A percentile compares a stretch with the other conserved stretches of the same genome.
These are phyloP conservation scores for Amblyjoppa fuscipennis DNA, from an alignment of 2,888 invertebrate genomes.

Conservation along the genomic window DNA sequence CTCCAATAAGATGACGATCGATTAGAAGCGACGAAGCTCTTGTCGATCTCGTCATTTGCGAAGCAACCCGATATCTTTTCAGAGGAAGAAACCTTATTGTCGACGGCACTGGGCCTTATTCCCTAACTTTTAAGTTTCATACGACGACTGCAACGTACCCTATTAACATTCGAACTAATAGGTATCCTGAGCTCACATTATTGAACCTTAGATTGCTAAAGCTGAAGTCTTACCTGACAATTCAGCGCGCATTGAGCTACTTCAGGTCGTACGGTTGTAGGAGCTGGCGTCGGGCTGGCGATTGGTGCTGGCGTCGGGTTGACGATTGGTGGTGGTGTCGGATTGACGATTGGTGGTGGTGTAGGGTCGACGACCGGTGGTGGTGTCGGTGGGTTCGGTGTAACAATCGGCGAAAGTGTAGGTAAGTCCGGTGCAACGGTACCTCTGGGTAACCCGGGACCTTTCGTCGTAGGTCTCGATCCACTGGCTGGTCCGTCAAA, in stretches of 20 bases:
- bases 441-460: neutral
- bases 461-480: neutral
- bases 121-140: too few relatives aligned
- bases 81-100: too few relatives aligned
- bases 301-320: constrained; percentile 8
- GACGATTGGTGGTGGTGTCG: neutral
- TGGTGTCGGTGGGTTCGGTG: constrained; percentile 10
- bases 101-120: too few relatives aligned
- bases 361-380: constrained; percentile 3
- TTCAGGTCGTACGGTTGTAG: constrained; percentile 6
- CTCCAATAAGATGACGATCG: too few relatives aligned
- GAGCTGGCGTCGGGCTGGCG: constrained; percentile 5
- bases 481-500: constrained; percentile 68
- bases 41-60: too few relatives aligned
- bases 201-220: neutral
- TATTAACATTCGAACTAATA: too few relatives aligned
- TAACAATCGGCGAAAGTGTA: neutral
- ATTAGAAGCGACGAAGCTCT: too few relatives aligned
- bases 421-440: neutral
- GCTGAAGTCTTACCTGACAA: constrained; percentile 67
- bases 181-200: too few relatives aligned
- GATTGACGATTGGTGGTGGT: too few relatives aligned
- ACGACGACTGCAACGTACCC: too few relatives aligned
- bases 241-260: constrained; percentile 27
- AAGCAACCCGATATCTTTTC: too few relatives aligned